A percentile compares a stretch with the other conserved stretches of the same genome.
Conservation (phyloP, 2,888 invertebrate genomes). For the Actias luna region DNA sequence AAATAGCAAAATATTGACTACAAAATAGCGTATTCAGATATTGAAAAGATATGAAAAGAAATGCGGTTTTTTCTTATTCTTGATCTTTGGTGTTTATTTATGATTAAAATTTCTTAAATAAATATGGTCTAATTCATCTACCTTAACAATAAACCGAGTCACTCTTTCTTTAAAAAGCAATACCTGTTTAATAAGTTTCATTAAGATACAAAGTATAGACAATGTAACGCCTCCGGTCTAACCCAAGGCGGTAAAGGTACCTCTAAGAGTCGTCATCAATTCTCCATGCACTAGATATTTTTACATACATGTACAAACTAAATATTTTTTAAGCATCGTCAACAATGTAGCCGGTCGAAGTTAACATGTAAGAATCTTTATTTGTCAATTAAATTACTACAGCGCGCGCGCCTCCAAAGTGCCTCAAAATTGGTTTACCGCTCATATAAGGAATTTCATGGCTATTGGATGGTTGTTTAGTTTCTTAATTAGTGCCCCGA, state of each 20-base stretch:
- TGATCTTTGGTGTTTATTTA: too few species aligned
- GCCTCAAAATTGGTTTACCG: slow-evolving; percentile 73
- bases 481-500: slow-evolving; percentile 69
- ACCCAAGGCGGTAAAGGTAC: slow-evolving; percentile 20
- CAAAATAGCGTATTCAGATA: too few species aligned
- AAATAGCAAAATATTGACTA: too few species aligned
- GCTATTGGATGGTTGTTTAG: slow-evolving; percentile 70
- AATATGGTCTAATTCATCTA: too few species aligned
- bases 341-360: slow-evolving; percentile 41
- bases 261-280: slow-evolving; percentile 28
- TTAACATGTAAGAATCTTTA: slow-evolving; percentile 58
- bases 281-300: slow-evolving; percentile 37
- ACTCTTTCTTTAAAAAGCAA: not conserved
- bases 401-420: slow-evolving; percentile 61
- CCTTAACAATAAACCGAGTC: too few species aligned
- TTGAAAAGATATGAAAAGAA: too few species aligned
- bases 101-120: too few species aligned
- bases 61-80: too few species aligned
- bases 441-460: slow-evolving; percentile 75
- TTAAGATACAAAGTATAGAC: not conserved
- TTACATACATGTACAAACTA: slow-evolving; percentile 39
- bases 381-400: slow-evolving; percentile 70
- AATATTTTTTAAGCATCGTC: slow-evolving; percentile 51
- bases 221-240: slow-evolving; percentile 15
- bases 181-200: not conserved